A percentile compares a stretch with the other conserved stretches of the same genome.
phyloP scores from a whole-genome alignment of 1,140 invertebrate species.

The Battus philenor region DNA sequence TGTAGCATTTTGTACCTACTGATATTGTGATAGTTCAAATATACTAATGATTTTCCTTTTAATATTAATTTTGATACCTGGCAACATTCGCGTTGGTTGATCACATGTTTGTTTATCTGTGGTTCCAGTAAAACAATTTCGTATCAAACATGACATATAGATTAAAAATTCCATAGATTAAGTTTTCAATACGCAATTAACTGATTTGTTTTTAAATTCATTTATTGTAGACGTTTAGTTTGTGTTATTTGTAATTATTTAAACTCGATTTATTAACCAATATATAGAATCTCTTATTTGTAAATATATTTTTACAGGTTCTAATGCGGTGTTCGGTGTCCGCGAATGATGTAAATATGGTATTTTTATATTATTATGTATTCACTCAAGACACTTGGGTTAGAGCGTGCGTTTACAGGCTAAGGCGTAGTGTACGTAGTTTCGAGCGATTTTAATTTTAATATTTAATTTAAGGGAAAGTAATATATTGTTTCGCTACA shows the following conservation, averaged over 20 bases:
- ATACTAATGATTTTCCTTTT: constrained; percentile 24
- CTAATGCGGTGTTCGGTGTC: constrained; percentile 6
- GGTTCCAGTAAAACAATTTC: not conserved
- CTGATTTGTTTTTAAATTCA: not conserved
- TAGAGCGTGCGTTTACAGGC: constrained; percentile 15
- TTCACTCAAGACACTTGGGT: constrained; percentile 20
- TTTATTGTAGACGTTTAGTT: no score
- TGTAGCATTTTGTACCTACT: constrained; percentile 34
- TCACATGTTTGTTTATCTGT: not conserved
- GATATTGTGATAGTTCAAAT: constrained; percentile 38
- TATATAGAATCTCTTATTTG: constrained; percentile 4
- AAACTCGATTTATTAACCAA: no score
- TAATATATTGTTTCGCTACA: constrained; percentile 13
- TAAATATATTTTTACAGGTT: constrained; percentile 13
- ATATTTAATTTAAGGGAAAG: constrained; percentile 12
- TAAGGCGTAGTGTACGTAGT: constrained; percentile 15
- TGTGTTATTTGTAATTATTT: constrained; percentile 7
- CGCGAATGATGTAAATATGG: constrained; percentile 24
- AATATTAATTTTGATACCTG: no score
- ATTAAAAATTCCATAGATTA: constrained; percentile 21
- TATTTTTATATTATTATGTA: constrained; percentile 24
- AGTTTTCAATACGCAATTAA: not conserved
- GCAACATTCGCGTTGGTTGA: constrained; percentile 18
- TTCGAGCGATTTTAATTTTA: constrained; percentile 8
- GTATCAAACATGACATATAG: constrained; percentile 25